These are phyloP conservation scores for Drepana arcuata DNA, from an alignment of 1,140 invertebrate species.

Conservation along the genomic window DNA sequence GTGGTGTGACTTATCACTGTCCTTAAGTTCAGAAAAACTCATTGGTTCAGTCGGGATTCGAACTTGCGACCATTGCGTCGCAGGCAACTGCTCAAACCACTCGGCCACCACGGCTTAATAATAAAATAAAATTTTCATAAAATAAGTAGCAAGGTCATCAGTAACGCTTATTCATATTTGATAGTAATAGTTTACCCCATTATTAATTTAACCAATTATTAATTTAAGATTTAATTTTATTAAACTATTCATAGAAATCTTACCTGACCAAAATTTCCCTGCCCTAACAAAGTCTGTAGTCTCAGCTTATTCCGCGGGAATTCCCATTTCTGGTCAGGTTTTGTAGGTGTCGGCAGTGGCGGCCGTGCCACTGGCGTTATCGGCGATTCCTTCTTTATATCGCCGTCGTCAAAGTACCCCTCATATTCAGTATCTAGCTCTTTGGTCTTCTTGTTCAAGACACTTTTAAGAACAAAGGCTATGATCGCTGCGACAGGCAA, in stretches of 20 bases:
- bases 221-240: too few species aligned
- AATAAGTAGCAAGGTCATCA: too few species aligned
- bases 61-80: too few species aligned
- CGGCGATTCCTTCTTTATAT: slow-evolving; percentile 64
- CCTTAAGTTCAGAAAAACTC: too few species aligned
- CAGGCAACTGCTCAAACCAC: too few species aligned
- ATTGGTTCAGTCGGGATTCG: too few species aligned
- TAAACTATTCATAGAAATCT: neutral
- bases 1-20: too few species aligned
- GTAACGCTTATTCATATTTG: too few species aligned
- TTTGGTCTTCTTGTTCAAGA: slow-evolving; percentile 71
- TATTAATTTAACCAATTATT: slow-evolving; percentile 8
- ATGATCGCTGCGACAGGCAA: slow-evolving; percentile 73
- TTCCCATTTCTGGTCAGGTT: slow-evolving; percentile 79
- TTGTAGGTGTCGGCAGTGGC: slow-evolving; percentile 66
- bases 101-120: too few species aligned
- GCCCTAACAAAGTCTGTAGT: slow-evolving; percentile 83
- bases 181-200: too few species aligned
- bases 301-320: slow-evolving; percentile 84
- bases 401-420: slow-evolving; percentile 71
- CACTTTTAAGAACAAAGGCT: slow-evolving; percentile 69
- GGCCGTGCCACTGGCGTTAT: slow-evolving; percentile 68
- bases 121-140: too few species aligned
- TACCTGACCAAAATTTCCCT: slow-evolving; percentile 89
- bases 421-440: slow-evolving; percentile 74